Base-by-base conservation (phyloP, 2,113 vertebrate species). In the Sardina pilchardus region DNA sequence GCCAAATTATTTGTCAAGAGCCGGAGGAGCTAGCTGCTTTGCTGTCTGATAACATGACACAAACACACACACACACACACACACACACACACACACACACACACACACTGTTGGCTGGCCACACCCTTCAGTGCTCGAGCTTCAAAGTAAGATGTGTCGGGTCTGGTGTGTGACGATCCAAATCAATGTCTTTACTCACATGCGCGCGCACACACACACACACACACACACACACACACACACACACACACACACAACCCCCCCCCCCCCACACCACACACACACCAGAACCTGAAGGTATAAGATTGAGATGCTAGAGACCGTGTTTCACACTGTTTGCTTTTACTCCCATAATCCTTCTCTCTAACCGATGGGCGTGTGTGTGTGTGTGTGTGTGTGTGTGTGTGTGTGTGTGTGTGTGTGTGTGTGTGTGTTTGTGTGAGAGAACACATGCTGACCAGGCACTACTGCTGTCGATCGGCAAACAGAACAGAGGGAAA, bases 381-480 rank as follows among this genome's bases (percentile, higher is more conserved):
- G 53, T 24, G 53, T 59, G 53, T 59, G 19, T n/a, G 53, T 21
- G 53, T 59, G 53, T 21, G 53, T 59, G 53, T 59, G 53, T 59
- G 53, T 59, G 59, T 26, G 59, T 26, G 59, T 26, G 24, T 67
- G 59, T 26, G 24, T 67, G 59, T 26, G 59, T 26, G 59, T 2
- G 59, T 67, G 59, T 26, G 24, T 67, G 59, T 26, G 59, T 67
- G 59, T 63, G 59, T 63, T 24, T 89, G 89, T 42, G n/a, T 81
- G 88, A 82, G 56, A 0, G 85, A 81, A 85, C 85, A 85, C 83
- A 63, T 85, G 92, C 93, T 94, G 93, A 94, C 90, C 30, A 86
- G 48, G 92, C 91, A 91, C 90, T 86, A 90, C 67, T 80, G 43
- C 87, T 85, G 90, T 92, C 89, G 85, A 36, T 84, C 88, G 88